phyloP scores from a whole-genome alignment of 2,113 vertebrate genomes.

The Myotis brandtii region DNA sequence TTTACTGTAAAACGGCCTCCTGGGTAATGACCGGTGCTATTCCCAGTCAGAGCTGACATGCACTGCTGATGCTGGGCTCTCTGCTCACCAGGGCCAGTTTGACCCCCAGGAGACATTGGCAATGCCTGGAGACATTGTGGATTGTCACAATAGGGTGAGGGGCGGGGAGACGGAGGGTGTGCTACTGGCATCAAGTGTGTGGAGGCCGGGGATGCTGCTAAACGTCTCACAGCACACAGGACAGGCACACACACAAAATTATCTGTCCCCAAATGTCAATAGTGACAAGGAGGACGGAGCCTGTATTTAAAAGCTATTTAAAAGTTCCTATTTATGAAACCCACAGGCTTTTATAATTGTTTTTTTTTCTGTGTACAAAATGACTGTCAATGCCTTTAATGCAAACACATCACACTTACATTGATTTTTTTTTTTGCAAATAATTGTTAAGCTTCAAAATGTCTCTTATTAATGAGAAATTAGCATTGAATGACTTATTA shows the following conservation, averaged over 20 bases:
- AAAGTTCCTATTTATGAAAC: background rate
- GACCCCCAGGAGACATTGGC: background rate
- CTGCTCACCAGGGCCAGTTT: rapidly evolving
- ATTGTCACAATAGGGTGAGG: background rate
- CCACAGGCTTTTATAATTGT: background rate
- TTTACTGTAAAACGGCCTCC: background rate
- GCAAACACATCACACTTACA: background rate
- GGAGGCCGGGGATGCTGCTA: background rate
- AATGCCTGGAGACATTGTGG: background rate
- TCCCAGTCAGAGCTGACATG: background rate
- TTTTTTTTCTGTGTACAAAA: background rate
- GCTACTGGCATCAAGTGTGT: background rate
- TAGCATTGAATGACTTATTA: background rate
- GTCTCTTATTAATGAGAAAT: background rate
- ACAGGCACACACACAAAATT: background rate
- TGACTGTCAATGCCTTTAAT: background rate
- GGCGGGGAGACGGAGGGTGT: rapidly evolving
- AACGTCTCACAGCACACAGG: rapidly evolving
- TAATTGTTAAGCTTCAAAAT: background rate
- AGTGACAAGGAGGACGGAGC: background rate
- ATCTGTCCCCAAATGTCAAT: background rate
- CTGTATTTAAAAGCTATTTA: background rate
- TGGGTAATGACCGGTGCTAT: rapidly evolving
- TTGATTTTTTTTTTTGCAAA: background rate
- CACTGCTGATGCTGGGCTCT: rapidly evolving